These are phyloP conservation scores for Paraescarpia echinospica DNA, from an alignment of 1,140 invertebrate genomes.

Conservation along the genomic window DNA sequence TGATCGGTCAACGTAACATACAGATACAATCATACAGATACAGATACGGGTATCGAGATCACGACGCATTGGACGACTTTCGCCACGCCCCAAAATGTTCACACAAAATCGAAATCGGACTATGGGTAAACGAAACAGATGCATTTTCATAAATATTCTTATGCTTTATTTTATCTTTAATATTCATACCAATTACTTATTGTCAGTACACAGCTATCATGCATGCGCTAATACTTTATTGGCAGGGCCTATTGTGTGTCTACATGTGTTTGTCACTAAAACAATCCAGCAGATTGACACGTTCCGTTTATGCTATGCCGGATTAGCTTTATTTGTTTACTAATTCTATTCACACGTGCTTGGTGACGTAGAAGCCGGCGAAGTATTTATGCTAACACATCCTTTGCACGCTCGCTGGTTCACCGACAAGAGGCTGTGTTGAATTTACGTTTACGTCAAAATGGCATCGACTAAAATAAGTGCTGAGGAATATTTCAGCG, in stretches of 20 bases:
- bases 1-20: too few relatives aligned
- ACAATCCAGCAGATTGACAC: not conserved
- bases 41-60: too few relatives aligned
- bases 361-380: not conserved
- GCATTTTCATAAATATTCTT: not conserved
- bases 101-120: not conserved
- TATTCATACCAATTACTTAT: not conserved
- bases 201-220: not conserved
- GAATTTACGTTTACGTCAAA: constrained; percentile 8
- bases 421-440: not conserved
- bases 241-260: not conserved
- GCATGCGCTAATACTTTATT: not conserved
- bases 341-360: not conserved
- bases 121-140: not conserved
- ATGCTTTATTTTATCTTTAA: not conserved
- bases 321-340: not conserved
- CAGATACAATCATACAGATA: too few relatives aligned
- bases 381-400: not conserved
- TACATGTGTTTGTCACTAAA: not conserved
- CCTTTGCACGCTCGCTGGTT: not conserved
- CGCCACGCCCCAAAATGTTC: not conserved
- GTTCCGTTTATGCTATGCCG: not conserved
- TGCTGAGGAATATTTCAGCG: constrained; percentile 9
- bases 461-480: not conserved
- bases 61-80: not conserved